A percentile compares a stretch with the other conserved stretches of the same genome.
These are phyloP conservation scores for Nomada ferruginata DNA, from an alignment of 2,888 invertebrate species.

Conservation along the genomic window DNA sequence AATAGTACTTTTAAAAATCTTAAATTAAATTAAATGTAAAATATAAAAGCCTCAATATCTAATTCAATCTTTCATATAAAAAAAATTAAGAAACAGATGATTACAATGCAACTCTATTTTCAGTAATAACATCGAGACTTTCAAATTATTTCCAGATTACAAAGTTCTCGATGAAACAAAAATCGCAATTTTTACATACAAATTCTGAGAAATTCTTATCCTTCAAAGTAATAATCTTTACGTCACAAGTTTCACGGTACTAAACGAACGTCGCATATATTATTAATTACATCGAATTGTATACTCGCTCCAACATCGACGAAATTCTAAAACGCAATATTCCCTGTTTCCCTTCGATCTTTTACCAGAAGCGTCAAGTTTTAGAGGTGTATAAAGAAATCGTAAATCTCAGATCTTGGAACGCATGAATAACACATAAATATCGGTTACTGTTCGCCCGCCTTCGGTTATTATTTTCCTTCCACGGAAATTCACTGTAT, in stretches of 20 bases:
- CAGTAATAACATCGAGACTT: no score
- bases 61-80: no score
- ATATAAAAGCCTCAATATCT: no score
- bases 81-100: no score
- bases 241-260: not conserved
- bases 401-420: conserved; percentile 21
- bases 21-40: no score
- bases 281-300: not conserved
- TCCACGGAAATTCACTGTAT: conserved; percentile 38
- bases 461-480: conserved; percentile 52
- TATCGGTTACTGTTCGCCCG: not conserved
- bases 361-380: not conserved
- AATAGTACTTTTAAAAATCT: no score
- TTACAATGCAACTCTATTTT: no score
- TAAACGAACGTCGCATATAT: not conserved
- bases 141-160: no score
- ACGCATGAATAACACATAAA: conserved; percentile 9
- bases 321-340: not conserved
- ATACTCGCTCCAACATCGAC: not conserved
- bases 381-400: conserved; percentile 8
- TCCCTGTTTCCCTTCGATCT: not conserved
- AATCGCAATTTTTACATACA: no score
- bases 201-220: no score
- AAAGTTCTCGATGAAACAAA: no score
- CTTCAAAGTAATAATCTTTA: no score